These are phyloP conservation scores for Hypomecis atomaria DNA, from an alignment of 2,888 invertebrate genomes.

Conservation along the genomic window DNA sequence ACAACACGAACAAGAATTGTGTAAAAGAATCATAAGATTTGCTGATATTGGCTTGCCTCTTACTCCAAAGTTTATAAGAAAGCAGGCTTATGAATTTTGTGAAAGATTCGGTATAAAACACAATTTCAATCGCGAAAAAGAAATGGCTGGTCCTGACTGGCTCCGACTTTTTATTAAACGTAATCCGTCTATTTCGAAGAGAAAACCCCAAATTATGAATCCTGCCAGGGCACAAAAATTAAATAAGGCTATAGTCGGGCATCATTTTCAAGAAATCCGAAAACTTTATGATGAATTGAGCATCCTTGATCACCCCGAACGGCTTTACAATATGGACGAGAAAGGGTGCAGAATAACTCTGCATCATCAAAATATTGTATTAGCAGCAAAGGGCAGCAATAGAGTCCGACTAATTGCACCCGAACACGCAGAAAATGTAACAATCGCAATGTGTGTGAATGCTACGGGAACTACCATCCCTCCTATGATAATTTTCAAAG, in stretches of 20 bases:
- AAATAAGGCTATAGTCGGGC: conserved; percentile 32
- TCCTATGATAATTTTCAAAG: conserved; percentile 40
- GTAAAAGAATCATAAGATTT: too few relatives aligned
- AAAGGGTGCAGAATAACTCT: conserved; percentile 38
- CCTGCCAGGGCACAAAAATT: conserved; percentile 38
- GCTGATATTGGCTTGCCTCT: too few relatives aligned
- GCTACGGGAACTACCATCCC: conserved; percentile 35
- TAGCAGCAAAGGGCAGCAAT: conserved; percentile 38
- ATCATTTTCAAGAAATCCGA: conserved; percentile 16
- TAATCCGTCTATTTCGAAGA: conserved; percentile 22
- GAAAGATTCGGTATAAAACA: conserved; percentile 25
- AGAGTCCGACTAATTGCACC: conserved; percentile 39
- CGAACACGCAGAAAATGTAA: conserved; percentile 46
- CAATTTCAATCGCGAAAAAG: conserved; percentile 36
- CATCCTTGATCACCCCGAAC: conserved; percentile 35
- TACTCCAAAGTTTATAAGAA: too few relatives aligned
- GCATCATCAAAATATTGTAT: conserved; percentile 37
- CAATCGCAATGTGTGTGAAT: conserved; percentile 38
- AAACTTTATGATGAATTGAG: conserved; percentile 33
- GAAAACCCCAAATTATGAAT: conserved; percentile 37
- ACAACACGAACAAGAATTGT: too few relatives aligned
- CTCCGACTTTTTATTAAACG: conserved; percentile 34
- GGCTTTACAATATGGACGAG: conserved; percentile 42
- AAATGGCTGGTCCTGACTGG: conserved; percentile 36
- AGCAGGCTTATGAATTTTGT: too few relatives aligned